phyloP scores from a whole-genome alignment of 2,113 vertebrate genomes.

The Murina feae region DNA sequence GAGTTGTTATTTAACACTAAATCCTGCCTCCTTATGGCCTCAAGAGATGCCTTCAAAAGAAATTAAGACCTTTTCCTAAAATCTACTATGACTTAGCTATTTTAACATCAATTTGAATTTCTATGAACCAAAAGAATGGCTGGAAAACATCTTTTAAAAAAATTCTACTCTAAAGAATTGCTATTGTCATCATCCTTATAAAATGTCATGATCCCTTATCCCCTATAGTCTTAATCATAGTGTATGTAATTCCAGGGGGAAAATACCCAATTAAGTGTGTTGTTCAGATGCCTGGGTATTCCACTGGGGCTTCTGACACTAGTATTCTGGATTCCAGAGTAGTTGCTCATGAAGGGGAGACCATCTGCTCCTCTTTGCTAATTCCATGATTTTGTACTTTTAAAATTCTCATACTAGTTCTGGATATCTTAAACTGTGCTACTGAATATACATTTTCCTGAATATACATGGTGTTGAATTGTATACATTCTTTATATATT shows the following conservation, averaged over 20 bases:
- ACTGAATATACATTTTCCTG: neutral
- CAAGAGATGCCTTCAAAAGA: neutral
- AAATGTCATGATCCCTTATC: neutral
- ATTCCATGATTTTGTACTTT: neutral
- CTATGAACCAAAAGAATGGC: neutral
- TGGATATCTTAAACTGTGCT: neutral
- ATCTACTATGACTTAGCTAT: neutral
- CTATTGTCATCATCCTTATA: neutral
- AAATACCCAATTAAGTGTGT: neutral
- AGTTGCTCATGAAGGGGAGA: neutral
- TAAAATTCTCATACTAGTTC: neutral
- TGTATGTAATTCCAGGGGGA: neutral
- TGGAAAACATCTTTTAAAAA: neutral
- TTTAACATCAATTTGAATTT: neutral
- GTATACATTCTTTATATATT: neutral
- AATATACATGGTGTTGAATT: too few species aligned
- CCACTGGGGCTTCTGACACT: neutral
- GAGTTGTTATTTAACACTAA: neutral
- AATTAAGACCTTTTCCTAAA: neutral
- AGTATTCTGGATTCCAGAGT: neutral
- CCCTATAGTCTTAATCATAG: neutral
- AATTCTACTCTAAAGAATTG: neutral
- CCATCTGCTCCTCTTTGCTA: neutral
- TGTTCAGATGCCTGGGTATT: neutral
- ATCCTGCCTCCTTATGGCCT: neutral